Evolutionary conservation across 2,888 invertebrate genomes (phyloP), one percentile per base, ranked within the genome.

Genomic region (Drosophila sordidula): DNA sequence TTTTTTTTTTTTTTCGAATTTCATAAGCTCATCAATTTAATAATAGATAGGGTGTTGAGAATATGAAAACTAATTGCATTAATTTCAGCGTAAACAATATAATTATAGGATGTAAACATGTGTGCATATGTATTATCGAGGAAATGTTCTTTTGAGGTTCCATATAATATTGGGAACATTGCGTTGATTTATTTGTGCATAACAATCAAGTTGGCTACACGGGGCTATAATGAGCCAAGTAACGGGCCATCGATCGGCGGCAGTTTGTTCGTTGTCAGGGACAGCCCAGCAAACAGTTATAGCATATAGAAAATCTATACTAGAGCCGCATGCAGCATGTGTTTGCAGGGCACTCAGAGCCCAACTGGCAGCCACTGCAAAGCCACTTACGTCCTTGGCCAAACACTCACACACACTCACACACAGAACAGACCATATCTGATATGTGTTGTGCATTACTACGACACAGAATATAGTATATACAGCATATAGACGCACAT

Each of bases 341-440:
- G 72, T 75, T 72, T 77, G 75, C 78, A 64, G 66, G 78, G 55
- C 75, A 58, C 76, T 78, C 64, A 9, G 49, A 54, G 59, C 62
- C 18, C 69, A 55, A 18, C 59, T 46, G 47, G 34, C 58, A 64
- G 47, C 73, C 46, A 55, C 61, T 62, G 44, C 50, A 52, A 47
- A 29, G 42, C 29, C 44, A 36, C 49, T n/a, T 46, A 32, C 14
- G 75, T 64, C 75, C 77, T 71, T 71, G 75, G 78, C 63, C 59
- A 70, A 39, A 54, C 42, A 64, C 18, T 47, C 41, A 39, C 32
- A 34, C 26, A 46, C 25, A 50, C 18, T 54, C 45, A 57, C 26
- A 32, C 49, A 57, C 16, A 57, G 29, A 6, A 41, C 42, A 52
- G n/a, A 12, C 34, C 4, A 34, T 42, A 39, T 42, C n/a, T 47